phyloP scores from a whole-genome alignment of 2,113 vertebrate genomes.

The Ictidomys tridecemlineatus region DNA sequence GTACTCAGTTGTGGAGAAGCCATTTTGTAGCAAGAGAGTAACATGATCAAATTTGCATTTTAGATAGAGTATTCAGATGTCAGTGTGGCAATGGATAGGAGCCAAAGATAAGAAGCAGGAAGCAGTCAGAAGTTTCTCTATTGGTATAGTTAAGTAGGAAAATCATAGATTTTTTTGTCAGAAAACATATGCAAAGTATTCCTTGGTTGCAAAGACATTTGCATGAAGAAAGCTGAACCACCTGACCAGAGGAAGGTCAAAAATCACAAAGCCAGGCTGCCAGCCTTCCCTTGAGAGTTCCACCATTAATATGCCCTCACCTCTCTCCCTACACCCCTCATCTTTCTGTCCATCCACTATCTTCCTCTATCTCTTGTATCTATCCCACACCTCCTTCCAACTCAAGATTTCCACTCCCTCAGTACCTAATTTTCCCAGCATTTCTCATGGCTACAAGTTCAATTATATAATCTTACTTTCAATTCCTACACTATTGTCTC shows the following conservation, averaged over 20 bases:
- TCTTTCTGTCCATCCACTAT: not conserved
- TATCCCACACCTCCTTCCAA: not conserved
- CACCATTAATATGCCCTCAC: rapidly evolving
- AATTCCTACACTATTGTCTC: not conserved
- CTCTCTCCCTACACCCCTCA: rapidly evolving
- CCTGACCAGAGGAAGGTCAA: not conserved
- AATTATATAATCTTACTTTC: not conserved
- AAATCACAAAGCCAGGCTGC: not conserved
- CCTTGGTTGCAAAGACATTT: not conserved
- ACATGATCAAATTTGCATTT: slow-evolving; percentile 12
- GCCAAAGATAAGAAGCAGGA: not conserved
- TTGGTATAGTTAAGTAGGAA: not conserved
- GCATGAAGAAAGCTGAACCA: not conserved
- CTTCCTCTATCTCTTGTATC: not conserved
- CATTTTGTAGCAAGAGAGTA: not conserved
- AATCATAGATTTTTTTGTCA: not conserved
- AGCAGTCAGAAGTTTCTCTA: not conserved
- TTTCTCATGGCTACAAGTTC: not conserved
- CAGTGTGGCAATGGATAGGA: not conserved
- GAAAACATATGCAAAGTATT: not conserved
- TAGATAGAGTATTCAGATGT: not conserved
- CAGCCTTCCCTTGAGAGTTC: not conserved
- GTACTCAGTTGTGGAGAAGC: not conserved
- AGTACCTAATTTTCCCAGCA: not conserved
- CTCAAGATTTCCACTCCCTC: not conserved